Base-by-base conservation (phyloP, 1,140 invertebrate species). In the Antheraea pernyi region DNA sequence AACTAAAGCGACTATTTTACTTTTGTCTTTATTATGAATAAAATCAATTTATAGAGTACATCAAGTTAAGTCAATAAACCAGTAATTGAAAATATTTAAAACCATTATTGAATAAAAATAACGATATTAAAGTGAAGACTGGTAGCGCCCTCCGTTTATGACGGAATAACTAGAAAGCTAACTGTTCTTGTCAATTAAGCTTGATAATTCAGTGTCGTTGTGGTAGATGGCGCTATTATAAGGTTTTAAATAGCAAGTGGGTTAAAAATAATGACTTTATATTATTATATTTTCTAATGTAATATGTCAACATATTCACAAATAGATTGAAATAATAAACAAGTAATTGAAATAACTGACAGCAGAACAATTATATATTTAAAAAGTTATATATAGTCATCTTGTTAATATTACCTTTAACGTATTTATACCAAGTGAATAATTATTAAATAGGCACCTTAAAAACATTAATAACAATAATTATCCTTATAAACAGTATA, bases 211-310 rank as follows among this genome's bases (percentile, higher is more conserved):
- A 42, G 37, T 10, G 30, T 58, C 65, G 60, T 60, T 73, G 16
- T 0, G 30, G 68, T 69, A 89, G 86, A 82, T 84, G 85, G 84
- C 86, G 74, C 59, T 84, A 22, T 79, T 76, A 19, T 65, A 73
- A 74, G 46, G 7, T 53, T 16, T 53, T 16, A 16, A 13, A 16
- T 6, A 53, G 46, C 5, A 7, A 53, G 2, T 10, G 2, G 16
- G 13, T 53, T 53, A 30, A 30, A 30, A 30, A 4, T 30, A 30
- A 30, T 30, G 1, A 4, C 4, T 2, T 2, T 1, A 30, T 30
- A 4, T 30, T 30, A 30, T 30, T 30, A 30, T 2, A 4, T 2
- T 30, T 30, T 30, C 22, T 30, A 30, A 30, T 30, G 22, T 30
- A 30, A 30, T 2, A 30, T 30, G 22, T 30, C 1, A 30, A 30